Conservation (phyloP, 2,888 invertebrate genomes). For the Trachelus troglodyta region DNA sequence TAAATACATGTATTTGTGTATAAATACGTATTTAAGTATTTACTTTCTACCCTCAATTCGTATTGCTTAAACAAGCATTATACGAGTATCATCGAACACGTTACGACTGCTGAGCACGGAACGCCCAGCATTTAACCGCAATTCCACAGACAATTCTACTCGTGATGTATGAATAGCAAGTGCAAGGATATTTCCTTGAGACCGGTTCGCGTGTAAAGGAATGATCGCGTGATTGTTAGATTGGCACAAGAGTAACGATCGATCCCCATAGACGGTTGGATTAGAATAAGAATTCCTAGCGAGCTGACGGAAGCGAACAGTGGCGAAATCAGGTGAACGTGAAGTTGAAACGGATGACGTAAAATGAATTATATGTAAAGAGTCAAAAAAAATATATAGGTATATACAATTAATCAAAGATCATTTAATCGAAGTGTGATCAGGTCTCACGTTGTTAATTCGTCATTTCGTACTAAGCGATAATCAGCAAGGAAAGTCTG, state of each 20-base stretch:
- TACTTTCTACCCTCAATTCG: background rate
- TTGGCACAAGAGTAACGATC: background rate
- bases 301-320: background rate
- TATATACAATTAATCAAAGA: background rate
- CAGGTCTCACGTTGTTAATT: background rate
- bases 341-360: background rate
- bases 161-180: slow-evolving; percentile 36
- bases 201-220: background rate
- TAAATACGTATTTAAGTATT: background rate
- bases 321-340: background rate
- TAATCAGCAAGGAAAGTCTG: background rate
- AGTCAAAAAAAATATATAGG: no score
- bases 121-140: background rate
- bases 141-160: slow-evolving; percentile 1
- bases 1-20: background rate
- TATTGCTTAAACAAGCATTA: background rate
- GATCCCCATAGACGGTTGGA: background rate
- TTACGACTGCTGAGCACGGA: background rate
- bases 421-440: background rate
- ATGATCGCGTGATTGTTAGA: background rate
- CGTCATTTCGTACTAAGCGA: background rate
- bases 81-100: background rate
- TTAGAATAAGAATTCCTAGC: background rate
- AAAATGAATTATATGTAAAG: background rate
- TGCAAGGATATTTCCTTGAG: slow-evolving; percentile 30